Base-by-base conservation (phyloP, 2,888 invertebrate genomes). In the Eupithecia pulchellata region DNA sequence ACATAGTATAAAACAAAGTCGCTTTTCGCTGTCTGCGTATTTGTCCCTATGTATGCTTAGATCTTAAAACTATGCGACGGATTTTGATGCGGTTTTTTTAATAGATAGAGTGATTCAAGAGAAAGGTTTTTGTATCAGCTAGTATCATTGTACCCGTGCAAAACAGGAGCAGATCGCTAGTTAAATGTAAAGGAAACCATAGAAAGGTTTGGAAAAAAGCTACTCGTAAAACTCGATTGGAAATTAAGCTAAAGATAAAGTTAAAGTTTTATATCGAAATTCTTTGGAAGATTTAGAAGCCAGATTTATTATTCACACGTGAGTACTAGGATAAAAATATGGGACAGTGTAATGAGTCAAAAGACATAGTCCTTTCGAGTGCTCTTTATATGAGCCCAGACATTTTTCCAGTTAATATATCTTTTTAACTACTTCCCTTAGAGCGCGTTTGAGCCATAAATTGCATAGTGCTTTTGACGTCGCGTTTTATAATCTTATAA, bases 321-420 rank as follows among this genome's bases (percentile, higher is more conserved):
- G 47, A 47, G 52, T 52, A 52, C n/a, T n/a, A 13, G 52, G 20
- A 52, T 52, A 52, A 25, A 25, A 25, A 57, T 57, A 57, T 29
- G 57, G 29, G 57, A 57, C 57, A 57, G 34, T 61, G 25, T 32
- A 61, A 60, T 60, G 60, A 60, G 60, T 60, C 30, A 34, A 60
- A 52, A 66, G 47, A 63, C 30, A 27, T 32, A 30, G 47, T 61
- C 34, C 61, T 67, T 66, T 61, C 27, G 61, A 25, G 52, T 32
- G 30, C 82, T 81, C 83, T 84, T 85, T 66, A 58, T 85, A 67
- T 47, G 66, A 67, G 66, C 80, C 77, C 81, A 79, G 84, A 84
- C 87, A 87, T 87, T 88, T 86, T 86, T 84, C 83, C 82, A 85
- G 86, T 85, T 85, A 85, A 89, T 89, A 88, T 88, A 88, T 90